Conservation (phyloP, 2,888 invertebrate species). For the Dinocampus coccinellae region DNA sequence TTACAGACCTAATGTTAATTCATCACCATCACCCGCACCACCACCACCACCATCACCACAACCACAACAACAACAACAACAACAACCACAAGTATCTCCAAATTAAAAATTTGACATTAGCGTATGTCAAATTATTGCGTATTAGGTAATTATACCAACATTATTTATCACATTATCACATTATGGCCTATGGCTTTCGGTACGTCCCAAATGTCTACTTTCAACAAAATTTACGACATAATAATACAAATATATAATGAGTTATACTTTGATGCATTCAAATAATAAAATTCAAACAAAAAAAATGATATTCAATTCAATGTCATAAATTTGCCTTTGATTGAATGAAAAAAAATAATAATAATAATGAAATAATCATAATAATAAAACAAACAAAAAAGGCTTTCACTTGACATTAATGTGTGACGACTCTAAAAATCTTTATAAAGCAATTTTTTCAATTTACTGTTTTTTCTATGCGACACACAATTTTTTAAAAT, state of each 20-base stretch:
- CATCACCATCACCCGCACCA: conserved; percentile 52
- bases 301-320: neutral
- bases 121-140: neutral
- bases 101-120: conserved; percentile 27
- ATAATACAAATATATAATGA: too few species aligned
- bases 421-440: neutral
- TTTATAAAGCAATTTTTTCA: neutral
- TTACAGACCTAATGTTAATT: conserved; percentile 75
- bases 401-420: neutral
- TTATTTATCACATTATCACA: neutral
- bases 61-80: too few species aligned
- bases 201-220: neutral
- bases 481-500: neutral
- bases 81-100: conserved; percentile 54
- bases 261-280: too few species aligned
- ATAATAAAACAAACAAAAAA: too few species aligned
- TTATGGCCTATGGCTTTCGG: conserved; percentile 24
- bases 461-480: neutral
- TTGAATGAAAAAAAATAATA: neutral
- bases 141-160: neutral
- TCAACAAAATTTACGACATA: neutral
- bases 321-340: neutral
- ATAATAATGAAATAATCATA: too few species aligned
- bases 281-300: neutral
- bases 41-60: conserved; percentile 58